Percentiles rank a stretch among this genome's conserved stretches.
phyloP scores from a whole-genome alignment of 2,888 invertebrate genomes.

The Leucophora obtusa region DNA sequence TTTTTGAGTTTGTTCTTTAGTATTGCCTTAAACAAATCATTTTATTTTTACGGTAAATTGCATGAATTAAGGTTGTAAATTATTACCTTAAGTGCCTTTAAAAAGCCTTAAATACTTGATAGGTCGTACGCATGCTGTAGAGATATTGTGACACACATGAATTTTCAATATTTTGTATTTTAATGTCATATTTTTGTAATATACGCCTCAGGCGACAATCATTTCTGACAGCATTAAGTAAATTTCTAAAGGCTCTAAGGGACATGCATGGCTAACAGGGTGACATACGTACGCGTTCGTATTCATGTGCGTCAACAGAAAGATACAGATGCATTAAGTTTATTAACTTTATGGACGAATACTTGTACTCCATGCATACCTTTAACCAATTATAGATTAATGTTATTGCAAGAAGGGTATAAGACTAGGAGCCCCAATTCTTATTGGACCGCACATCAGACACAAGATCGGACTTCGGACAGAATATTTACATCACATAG shows the following conservation, averaged over 20 bases:
- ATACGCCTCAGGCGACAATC: constrained; percentile 54
- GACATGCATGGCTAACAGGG: constrained; percentile 8
- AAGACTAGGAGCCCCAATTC: too few species aligned
- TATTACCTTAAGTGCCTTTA: constrained; percentile 54
- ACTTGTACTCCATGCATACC: background rate
- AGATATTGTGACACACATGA: constrained; percentile 29
- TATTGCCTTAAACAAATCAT: constrained; percentile 15
- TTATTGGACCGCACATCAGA: too few species aligned
- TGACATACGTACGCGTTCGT: constrained; percentile 23
- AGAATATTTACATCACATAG: too few species aligned
- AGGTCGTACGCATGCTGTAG: background rate
- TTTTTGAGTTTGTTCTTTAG: background rate
- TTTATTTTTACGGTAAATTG: constrained; percentile 57
- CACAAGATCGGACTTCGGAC: too few species aligned
- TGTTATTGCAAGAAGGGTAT: too few species aligned
- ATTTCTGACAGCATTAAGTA: constrained; percentile 55
- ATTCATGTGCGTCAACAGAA: background rate
- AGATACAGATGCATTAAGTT: background rate
- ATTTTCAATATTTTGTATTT: constrained; percentile 44
- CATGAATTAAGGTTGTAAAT: constrained; percentile 57
- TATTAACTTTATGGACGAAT: constrained; percentile 12
- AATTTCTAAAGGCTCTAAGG: constrained; percentile 39
- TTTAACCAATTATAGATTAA: constrained; percentile 54
- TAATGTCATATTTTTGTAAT: constrained; percentile 49
- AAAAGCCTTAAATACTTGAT: constrained; percentile 37